Percentiles rank a stretch among this genome's conserved stretches.
Conservation (phyloP, 1,140 invertebrate genomes). For the Drosophila rhopaloa region DNA sequence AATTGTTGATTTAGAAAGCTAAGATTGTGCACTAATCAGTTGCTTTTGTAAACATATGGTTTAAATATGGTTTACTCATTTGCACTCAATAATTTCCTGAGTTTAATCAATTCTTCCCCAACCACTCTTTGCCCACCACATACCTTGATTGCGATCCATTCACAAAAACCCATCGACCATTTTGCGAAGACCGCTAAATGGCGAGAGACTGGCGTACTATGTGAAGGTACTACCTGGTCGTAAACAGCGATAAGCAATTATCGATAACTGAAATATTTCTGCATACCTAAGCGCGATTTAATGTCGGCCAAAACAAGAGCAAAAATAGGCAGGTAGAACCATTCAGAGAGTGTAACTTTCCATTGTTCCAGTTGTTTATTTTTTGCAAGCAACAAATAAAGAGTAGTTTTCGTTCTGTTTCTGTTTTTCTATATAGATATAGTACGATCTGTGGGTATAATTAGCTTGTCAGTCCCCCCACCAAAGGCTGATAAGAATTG, state of each 20-base stretch:
- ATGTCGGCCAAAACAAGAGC: slow-evolving; percentile 31
- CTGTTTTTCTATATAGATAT: slow-evolving; percentile 28
- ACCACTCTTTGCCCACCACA: not conserved
- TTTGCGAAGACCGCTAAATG: slow-evolving; percentile 31
- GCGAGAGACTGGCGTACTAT: slow-evolving; percentile 29
- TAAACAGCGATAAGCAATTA: slow-evolving; percentile 59
- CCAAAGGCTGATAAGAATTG: slow-evolving; percentile 59
- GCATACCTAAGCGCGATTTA: slow-evolving; percentile 60
- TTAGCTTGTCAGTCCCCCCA: slow-evolving; percentile 52
- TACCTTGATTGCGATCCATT: slow-evolving; percentile 29
- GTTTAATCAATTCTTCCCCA: slow-evolving; percentile 23
- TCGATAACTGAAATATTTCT: slow-evolving; percentile 64
- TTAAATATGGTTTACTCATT: slow-evolving; percentile 10
- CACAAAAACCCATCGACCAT: slow-evolving; percentile 57
- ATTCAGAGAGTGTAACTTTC: slow-evolving; percentile 40
- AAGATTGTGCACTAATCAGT: slow-evolving; percentile 14
- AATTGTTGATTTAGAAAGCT: slow-evolving; percentile 9
- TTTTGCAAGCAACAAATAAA: slow-evolving; percentile 3
- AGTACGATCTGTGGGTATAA: slow-evolving; percentile 54
- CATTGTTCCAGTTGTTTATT: slow-evolving; percentile 36
- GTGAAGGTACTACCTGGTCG: slow-evolving; percentile 28
- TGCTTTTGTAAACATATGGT: slow-evolving; percentile 22
- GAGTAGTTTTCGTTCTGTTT: slow-evolving; percentile 9
- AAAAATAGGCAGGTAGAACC: slow-evolving; percentile 2
- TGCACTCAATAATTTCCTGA: slow-evolving; percentile 33